Percentiles rank a stretch among this genome's conserved stretches.
Conservation (phyloP, 2,888 invertebrate genomes). For the Ichneumoninae sp. region DNA sequence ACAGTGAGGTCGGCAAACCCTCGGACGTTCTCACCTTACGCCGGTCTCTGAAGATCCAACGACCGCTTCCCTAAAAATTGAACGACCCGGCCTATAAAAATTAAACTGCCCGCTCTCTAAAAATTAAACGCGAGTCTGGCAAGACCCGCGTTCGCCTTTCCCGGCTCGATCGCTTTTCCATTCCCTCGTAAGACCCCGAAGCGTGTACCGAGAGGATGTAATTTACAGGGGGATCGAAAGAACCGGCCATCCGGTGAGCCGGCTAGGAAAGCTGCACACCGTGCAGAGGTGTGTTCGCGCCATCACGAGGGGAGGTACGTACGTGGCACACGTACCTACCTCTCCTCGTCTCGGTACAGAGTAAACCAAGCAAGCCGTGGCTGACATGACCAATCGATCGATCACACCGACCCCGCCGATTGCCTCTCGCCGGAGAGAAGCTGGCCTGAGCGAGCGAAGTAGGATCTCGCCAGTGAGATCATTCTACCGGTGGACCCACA, state of each 20-base stretch:
- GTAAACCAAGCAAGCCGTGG: conserved; percentile 42
- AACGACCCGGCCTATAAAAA: neutral
- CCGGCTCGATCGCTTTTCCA: neutral
- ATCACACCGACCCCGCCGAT: conserved; percentile 64
- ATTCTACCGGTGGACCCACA: conserved; percentile 42
- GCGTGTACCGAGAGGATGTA: neutral
- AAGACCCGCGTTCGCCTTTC: neutral
- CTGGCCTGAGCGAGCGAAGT: conserved; percentile 29
- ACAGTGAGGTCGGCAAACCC: no score
- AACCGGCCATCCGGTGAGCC: neutral
- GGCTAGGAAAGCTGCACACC: conserved; percentile 26
- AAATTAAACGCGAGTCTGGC: neutral
- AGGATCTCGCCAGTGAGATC: conserved; percentile 56
- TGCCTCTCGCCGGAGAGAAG: conserved; percentile 44
- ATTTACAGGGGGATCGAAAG: conserved; percentile 8
- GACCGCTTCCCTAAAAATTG: neutral
- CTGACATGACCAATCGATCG: conserved; percentile 67
- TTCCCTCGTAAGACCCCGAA: neutral
- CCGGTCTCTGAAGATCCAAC: neutral
- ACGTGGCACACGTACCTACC: conserved; percentile 58
- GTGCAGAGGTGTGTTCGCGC: conserved; percentile 64
- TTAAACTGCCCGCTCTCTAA: neutral
- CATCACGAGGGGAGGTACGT: conserved; percentile 66
- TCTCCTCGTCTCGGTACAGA: conserved; percentile 47
- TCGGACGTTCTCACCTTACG: no score